These are phyloP conservation scores for Hippoglossus hippoglossus DNA, from an alignment of 2,797 vertebrate species.

Conservation along the genomic window DNA sequence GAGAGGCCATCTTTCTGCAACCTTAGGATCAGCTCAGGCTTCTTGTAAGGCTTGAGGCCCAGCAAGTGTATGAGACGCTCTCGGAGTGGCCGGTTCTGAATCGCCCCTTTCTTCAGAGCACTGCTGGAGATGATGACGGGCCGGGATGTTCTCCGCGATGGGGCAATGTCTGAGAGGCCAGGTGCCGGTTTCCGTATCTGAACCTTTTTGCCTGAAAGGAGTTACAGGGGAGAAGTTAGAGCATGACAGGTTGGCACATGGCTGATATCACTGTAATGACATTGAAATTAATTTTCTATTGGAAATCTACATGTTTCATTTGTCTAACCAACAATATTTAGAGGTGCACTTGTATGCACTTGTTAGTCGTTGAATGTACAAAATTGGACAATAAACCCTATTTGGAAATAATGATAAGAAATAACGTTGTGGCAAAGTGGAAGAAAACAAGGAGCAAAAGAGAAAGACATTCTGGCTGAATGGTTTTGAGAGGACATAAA, in stretches of 20 bases:
- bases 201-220: slow-evolving; percentile 91
- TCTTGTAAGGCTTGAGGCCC: slow-evolving; percentile 97
- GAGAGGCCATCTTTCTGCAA: slow-evolving; percentile 95
- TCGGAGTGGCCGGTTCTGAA: slow-evolving; percentile 89
- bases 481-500: not conserved
- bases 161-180: slow-evolving; percentile 88
- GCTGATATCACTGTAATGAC: too few relatives aligned
- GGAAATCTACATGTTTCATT: too few relatives aligned
- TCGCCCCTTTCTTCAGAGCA: slow-evolving; percentile 84
- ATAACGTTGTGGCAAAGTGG: too few relatives aligned
- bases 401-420: too few relatives aligned
- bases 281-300: too few relatives aligned
- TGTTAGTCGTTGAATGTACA: too few relatives aligned
- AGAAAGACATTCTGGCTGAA: not conserved
- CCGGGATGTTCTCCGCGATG: slow-evolving; percentile 90
- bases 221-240: not conserved
- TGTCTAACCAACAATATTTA: too few relatives aligned
- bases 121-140: slow-evolving; percentile 93
- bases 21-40: slow-evolving; percentile 94
- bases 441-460: not conserved
- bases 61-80: slow-evolving; percentile 95
- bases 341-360: too few relatives aligned
- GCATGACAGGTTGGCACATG: too few relatives aligned
- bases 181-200: slow-evolving; percentile 94
- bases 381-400: too few relatives aligned